These are phyloP conservation scores for Drosophila nikananu DNA, from an alignment of 1,140 invertebrate genomes.

Conservation along the genomic window DNA sequence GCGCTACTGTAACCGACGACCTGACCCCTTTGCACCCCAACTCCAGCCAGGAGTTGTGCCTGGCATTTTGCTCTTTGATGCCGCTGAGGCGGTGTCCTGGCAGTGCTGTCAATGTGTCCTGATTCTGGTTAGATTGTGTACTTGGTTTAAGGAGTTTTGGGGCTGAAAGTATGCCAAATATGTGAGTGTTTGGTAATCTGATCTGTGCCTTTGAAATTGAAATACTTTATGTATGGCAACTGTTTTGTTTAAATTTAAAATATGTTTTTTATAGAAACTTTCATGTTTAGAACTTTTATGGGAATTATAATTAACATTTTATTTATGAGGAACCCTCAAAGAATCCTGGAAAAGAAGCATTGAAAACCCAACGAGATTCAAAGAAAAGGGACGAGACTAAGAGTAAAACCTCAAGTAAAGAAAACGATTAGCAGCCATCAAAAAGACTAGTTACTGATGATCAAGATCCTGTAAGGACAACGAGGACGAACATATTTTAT, in stretches of 20 bases:
- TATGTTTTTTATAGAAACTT: background rate
- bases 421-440: background rate
- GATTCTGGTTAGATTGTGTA: constrained; percentile 1
- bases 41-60: constrained; percentile 22
- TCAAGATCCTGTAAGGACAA: background rate
- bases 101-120: constrained; percentile 9
- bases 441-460: background rate
- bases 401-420: no score
- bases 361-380: background rate
- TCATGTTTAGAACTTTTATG: no score
- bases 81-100: constrained; percentile 8
- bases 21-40: constrained; percentile 42
- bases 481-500: background rate
- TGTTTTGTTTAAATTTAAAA: background rate
- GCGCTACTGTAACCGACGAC: constrained; percentile 64
- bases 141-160: constrained; percentile 2
- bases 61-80: constrained; percentile 52
- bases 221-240: background rate
- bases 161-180: constrained; percentile 3
- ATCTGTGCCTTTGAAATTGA: background rate
- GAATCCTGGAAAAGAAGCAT: no score
- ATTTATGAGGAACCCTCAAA: no score
- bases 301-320: no score
- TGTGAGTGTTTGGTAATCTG: background rate
- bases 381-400: accelerated